Evolutionary conservation across 2,888 invertebrate species (phyloP).

Genomic region (Xestia xanthographa): DNA sequence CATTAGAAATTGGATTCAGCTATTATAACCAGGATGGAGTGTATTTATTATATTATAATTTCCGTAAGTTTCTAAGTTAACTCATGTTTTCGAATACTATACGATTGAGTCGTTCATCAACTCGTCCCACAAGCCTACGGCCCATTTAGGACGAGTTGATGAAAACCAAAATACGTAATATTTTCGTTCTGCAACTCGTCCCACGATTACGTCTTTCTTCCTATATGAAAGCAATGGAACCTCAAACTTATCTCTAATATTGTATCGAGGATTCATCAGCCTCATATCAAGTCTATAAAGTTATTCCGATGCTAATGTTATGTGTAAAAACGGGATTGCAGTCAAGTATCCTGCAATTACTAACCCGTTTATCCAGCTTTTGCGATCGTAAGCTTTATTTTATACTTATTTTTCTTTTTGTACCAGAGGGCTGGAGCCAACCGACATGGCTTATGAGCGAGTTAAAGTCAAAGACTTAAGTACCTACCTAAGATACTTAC

Average conservation of each 20-base stretch:
- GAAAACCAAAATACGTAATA: too few species aligned
- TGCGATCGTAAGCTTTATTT: neutral
- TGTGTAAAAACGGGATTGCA: neutral
- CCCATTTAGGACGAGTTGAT: too few species aligned
- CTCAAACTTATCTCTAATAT: neutral
- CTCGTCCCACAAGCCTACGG: too few species aligned
- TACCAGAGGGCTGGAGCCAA: neutral
- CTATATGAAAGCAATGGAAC: neutral
- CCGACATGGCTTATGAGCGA: neutral
- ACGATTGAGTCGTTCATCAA: too few species aligned
- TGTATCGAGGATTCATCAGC: neutral
- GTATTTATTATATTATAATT: conserved; percentile 30
- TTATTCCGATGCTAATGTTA: neutral
- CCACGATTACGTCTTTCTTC: too few species aligned
- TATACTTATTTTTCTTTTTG: conserved; percentile 1
- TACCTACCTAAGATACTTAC: too few species aligned
- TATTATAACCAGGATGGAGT: conserved; percentile 48
- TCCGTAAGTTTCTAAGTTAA: conserved; percentile 4
- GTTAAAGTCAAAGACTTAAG: neutral
- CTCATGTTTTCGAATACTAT: neutral
- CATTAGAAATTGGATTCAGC: conserved; percentile 48
- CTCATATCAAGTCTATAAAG: conserved; percentile 6
- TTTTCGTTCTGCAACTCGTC: too few species aligned
- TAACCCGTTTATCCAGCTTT: conserved; percentile 38
- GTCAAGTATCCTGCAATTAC: conserved; percentile 1